Percentiles rank a stretch among this genome's conserved stretches.
Conservation (phyloP, 2,888 invertebrate genomes). For the Podotricha telesiphe region DNA sequence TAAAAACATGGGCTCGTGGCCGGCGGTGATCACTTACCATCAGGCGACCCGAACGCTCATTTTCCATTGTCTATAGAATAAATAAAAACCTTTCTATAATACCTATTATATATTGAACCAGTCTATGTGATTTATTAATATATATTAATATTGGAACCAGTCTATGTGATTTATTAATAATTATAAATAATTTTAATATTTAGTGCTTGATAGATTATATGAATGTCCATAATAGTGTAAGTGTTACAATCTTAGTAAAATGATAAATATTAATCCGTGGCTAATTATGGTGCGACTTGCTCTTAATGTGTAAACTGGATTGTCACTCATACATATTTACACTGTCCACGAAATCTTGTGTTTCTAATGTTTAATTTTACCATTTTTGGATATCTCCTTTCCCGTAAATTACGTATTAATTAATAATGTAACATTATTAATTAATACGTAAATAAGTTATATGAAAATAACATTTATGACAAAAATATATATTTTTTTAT, state of each 20-base stretch:
- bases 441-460: no score
- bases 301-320: background rate
- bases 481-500: no score
- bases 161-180: background rate
- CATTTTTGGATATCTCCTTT: background rate
- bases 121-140: no score
- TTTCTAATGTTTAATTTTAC: background rate
- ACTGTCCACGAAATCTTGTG: background rate
- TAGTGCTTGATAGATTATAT: background rate
- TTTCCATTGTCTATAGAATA: no score
- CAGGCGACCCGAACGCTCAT: no score
- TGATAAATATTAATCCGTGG: background rate
- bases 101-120: no score
- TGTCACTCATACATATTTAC: background rate
- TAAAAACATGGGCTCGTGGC: no score
- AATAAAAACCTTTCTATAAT: no score
- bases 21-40: no score
- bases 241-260: slow-evolving; percentile 2
- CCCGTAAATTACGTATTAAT: background rate
- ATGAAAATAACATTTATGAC: no score
- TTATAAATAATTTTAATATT: background rate
- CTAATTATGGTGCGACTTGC: background rate
- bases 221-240: background rate
- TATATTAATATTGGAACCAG: no score
- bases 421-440: background rate